Conservation (phyloP, 1,140 invertebrate species). For the Anthonomus grandis region DNA sequence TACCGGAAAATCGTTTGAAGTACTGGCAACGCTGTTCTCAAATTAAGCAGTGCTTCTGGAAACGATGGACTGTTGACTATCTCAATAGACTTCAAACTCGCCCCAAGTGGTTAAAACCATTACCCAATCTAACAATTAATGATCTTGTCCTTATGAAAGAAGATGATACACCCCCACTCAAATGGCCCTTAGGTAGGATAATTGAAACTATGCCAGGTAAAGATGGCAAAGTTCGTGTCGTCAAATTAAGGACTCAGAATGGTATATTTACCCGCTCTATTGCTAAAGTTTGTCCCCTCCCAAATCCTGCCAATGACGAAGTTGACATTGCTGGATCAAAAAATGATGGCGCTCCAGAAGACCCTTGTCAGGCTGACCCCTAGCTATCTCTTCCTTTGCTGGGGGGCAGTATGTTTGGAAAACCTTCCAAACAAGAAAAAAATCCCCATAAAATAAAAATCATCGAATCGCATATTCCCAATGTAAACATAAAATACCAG, state of each 20-base stretch:
- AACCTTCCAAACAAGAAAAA: no score
- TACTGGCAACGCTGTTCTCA: conserved; percentile 7
- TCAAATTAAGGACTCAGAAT: conserved; percentile 9
- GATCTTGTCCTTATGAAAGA: conserved; percentile 44
- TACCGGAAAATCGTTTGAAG: conserved; percentile 20
- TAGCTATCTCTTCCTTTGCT: no score
- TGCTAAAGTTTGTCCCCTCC: conserved; percentile 13
- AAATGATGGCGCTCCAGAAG: no score
- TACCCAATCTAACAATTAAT: conserved; percentile 21
- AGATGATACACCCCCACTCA: conserved; percentile 40
- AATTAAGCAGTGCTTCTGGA: conserved; percentile 32
- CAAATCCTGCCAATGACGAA: no score
- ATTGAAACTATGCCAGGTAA: conserved; percentile 2
- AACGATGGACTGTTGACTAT: conserved; percentile 35
- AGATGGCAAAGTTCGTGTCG: conserved; percentile 7
- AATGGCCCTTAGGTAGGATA: conserved; percentile 40
- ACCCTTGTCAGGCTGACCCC: no score
- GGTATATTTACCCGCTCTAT: conserved; percentile 3
- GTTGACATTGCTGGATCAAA: no score
- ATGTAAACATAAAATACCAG: no score
- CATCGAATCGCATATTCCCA: no score
- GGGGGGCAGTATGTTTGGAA: no score
- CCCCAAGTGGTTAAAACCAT: conserved; percentile 27
- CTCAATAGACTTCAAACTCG: conserved; percentile 26
- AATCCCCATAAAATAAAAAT: no score